Percentiles rank a stretch among this genome's conserved stretches.
These are phyloP conservation scores for Oscheius myriophilus DNA, from an alignment of 2,888 invertebrate species.

Conservation along the genomic window DNA sequence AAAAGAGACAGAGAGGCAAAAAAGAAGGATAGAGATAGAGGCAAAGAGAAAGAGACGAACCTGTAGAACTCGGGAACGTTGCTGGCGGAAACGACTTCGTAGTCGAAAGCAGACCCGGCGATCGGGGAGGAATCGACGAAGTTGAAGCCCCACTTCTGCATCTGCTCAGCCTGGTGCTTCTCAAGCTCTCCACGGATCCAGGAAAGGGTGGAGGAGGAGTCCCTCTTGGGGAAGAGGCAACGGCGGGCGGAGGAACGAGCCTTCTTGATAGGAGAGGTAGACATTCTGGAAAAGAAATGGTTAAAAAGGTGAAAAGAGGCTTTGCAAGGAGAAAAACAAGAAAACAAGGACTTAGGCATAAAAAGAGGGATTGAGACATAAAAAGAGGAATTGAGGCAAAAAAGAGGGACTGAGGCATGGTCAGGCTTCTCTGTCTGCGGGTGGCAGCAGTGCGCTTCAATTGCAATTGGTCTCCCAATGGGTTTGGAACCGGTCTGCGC, in stretches of 20 bases:
- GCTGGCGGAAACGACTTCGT: background rate
- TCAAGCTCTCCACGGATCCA: constrained; percentile 13
- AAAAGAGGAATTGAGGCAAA: no score
- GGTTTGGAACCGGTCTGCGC: background rate
- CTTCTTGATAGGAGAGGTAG: constrained; percentile 25
- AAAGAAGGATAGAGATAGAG: background rate
- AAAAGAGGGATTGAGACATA: no score
- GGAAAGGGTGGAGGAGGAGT: background rate
- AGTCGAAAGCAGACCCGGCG: constrained; percentile 21
- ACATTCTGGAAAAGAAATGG: constrained; percentile 3
- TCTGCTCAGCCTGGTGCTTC: background rate
- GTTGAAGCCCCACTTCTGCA: constrained; percentile 27
- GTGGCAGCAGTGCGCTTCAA: background rate
- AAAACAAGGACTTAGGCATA: no score
- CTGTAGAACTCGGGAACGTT: constrained; percentile 29
- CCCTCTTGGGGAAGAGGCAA: constrained; percentile 27
- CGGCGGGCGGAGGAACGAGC: constrained; percentile 20
- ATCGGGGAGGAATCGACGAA: constrained; percentile 22
- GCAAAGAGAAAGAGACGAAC: constrained; percentile 1
- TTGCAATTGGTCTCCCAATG: background rate
- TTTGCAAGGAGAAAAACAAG: background rate
- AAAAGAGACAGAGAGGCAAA: no score
- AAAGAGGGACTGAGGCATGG: no score
- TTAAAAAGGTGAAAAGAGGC: background rate
- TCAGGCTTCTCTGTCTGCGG: no score